phyloP scores from a whole-genome alignment of 1,140 invertebrate species.

The Nomia melanderi region DNA sequence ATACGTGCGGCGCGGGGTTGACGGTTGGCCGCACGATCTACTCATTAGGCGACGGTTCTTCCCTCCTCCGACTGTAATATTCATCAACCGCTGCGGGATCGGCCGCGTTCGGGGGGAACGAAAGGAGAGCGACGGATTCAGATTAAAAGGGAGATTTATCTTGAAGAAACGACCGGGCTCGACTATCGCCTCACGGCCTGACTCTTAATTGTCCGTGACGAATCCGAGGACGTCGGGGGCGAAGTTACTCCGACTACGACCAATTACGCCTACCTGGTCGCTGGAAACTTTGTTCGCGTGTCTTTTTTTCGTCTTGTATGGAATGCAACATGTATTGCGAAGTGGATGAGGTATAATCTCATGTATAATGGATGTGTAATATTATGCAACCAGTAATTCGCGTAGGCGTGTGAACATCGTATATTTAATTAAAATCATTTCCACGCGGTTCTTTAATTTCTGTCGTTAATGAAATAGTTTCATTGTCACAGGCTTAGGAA shows the following conservation, averaged over 20 bases:
- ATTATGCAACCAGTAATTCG: no score
- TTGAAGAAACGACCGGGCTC: conserved; percentile 9
- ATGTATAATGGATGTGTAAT: no score
- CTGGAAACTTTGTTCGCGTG: not conserved
- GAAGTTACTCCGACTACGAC: conserved; percentile 11
- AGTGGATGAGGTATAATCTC: no score
- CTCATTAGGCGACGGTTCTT: conserved; percentile 40
- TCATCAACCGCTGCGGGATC: conserved; percentile 37
- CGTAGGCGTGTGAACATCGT: no score
- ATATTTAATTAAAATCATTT: no score
- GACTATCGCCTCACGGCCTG: conserved; percentile 15
- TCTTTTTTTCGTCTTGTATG: no score
- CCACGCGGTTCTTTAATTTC: no score
- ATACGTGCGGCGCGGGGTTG: conserved; percentile 11
- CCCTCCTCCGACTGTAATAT: conserved; percentile 42
- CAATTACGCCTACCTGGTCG: not conserved
- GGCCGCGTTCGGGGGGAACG: conserved; percentile 6
- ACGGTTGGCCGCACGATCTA: conserved; percentile 35
- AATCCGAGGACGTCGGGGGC: not conserved
- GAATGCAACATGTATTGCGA: no score
- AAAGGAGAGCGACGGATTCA: conserved; percentile 18
- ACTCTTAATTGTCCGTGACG: conserved; percentile 31
- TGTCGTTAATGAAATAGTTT: no score
- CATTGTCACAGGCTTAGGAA: no score
- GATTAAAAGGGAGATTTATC: conserved; percentile 37